A percentile compares a stretch with the other conserved stretches of the same genome.
These are phyloP conservation scores for Hypocryptadius cinnamomeus DNA, from an alignment of 2,113 vertebrate species.

Conservation along the genomic window DNA sequence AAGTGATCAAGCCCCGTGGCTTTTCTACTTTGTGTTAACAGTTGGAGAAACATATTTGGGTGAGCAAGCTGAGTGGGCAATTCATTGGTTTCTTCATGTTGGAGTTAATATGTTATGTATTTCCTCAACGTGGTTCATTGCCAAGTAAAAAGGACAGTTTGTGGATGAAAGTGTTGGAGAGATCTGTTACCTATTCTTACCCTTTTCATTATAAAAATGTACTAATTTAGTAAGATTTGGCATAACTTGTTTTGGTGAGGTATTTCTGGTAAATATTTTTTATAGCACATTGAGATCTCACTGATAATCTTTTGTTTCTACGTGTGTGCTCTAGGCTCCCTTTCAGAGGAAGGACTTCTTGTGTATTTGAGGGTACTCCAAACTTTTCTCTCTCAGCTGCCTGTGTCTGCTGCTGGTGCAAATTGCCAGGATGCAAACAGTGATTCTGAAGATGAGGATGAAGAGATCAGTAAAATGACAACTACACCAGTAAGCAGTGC, in stretches of 20 bases:
- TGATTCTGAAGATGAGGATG: conserved; percentile 92
- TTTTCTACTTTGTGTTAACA: conserved; percentile 91
- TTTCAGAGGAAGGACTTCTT: conserved; percentile 91
- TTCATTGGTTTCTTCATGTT: not conserved
- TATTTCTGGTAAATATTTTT: not conserved
- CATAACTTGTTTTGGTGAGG: not conserved
- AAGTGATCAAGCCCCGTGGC: conserved; percentile 80
- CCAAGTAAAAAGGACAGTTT: not conserved
- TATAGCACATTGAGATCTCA: not conserved
- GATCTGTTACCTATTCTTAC: not conserved
- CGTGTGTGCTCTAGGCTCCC: conserved; percentile 67
- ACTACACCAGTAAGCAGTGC: conserved; percentile 69
- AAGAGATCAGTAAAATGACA: conserved; percentile 67
- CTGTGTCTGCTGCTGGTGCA: conserved; percentile 74
- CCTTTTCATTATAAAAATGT: not conserved
- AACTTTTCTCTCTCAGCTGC: conserved; percentile 83
- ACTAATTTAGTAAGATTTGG: not conserved
- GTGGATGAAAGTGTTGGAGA: not conserved
- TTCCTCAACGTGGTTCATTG: not conserved
- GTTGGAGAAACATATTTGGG: conserved; percentile 86
- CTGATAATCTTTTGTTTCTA: not conserved
- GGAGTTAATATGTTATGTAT: rapidly evolving
- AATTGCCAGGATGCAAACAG: conserved; percentile 78
- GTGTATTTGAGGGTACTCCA: conserved; percentile 88
- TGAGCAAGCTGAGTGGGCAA: conserved; percentile 47